A percentile compares a stretch with the other conserved stretches of the same genome.
Conservation (phyloP, 2,888 invertebrate genomes). For the Teleogryllus oceanicus region DNA sequence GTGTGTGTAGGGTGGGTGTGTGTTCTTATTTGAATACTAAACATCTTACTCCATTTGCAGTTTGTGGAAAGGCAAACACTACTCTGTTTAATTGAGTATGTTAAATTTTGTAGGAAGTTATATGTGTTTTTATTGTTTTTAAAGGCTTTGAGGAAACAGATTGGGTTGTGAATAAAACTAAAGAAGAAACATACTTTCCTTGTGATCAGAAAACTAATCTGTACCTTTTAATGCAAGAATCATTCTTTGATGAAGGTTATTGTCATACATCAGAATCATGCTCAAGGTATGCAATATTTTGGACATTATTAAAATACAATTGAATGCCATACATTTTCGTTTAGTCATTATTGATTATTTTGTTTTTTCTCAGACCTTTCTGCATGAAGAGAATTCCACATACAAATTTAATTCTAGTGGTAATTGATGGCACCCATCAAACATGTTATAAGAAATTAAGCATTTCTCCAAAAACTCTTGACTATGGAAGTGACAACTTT, state of each 20-base stretch:
- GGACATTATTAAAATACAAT: too few species aligned
- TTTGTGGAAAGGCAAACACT: too few species aligned
- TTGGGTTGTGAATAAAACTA: slow-evolving; percentile 61
- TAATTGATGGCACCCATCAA: slow-evolving; percentile 58
- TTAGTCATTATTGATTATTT: background rate
- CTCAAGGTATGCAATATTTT: background rate
- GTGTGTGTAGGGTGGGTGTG: too few species aligned
- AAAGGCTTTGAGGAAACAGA: slow-evolving; percentile 52
- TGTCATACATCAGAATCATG: background rate
- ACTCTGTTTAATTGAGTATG: too few species aligned
- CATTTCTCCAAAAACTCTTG: slow-evolving; percentile 56
- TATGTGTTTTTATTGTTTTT: background rate
- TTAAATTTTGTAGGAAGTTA: too few species aligned
- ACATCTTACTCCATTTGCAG: too few species aligned
- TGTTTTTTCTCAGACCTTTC: slow-evolving; percentile 55
- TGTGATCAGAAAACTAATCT: slow-evolving; percentile 77
- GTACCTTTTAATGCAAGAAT: slow-evolving; percentile 57
- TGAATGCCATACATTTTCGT: too few species aligned
- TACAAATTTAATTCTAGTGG: slow-evolving; percentile 74
- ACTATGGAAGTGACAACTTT: slow-evolving; percentile 53
- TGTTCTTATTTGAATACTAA: too few species aligned
- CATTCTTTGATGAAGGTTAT: slow-evolving; percentile 1
- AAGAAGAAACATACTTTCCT: slow-evolving; percentile 47
- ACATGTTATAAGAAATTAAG: slow-evolving; percentile 51
- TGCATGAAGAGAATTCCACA: slow-evolving; percentile 69